Base-by-base conservation (phyloP, 1,140 invertebrate genomes). In the Trichogramma pretiosum region DNA sequence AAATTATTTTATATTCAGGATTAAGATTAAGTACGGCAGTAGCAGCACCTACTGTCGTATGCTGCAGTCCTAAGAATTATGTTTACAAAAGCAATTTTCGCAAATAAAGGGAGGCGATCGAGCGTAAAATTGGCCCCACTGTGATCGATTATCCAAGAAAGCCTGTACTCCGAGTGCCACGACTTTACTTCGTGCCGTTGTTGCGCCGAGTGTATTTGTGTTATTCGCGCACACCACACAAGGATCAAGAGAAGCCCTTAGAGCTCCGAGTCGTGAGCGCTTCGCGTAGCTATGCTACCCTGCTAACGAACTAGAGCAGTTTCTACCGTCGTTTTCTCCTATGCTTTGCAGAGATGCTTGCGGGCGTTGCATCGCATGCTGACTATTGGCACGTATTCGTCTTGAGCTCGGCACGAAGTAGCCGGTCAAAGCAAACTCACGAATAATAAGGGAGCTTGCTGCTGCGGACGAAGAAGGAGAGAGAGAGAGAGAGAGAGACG, bases 31-130 rank as follows among this genome's bases (percentile, higher is more conserved):
- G n/a, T n/a, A n/a, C n/a, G n/a, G n/a, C n/a, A n/a, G n/a, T n/a
- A n/a, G n/a, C 8, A 56, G 32, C 28, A 50, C 22, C 45, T 14
- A 18, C 5, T 3, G 3, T 17, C 8, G 61, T 24, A 53, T 64
- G 40, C 10, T 56, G 45, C 35, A n/a, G n/a, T n/a, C 59, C 57
- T 59, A 33, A 36, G 51, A 53, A 33, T 48, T 48, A 55, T 61
- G 56, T 64, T 63, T 62, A 57, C 60, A 56, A 30, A 47, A 47
- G 38, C 33, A 43, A 47, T 50, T 50, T 45, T 47, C 44, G 21
- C 8, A 41, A 49, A 50, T 42, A 42, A 13, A 39, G 24, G n/a
- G 26, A 16, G 30, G 14, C 21, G 37, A 28, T 47, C 19, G 44
- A 52, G 39, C 23, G 18, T 26, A 26, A 41, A 51, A 51, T 51